These are phyloP conservation scores for Arctocebus calabarensis DNA, from an alignment of 2,797 vertebrate species.

Conservation along the genomic window DNA sequence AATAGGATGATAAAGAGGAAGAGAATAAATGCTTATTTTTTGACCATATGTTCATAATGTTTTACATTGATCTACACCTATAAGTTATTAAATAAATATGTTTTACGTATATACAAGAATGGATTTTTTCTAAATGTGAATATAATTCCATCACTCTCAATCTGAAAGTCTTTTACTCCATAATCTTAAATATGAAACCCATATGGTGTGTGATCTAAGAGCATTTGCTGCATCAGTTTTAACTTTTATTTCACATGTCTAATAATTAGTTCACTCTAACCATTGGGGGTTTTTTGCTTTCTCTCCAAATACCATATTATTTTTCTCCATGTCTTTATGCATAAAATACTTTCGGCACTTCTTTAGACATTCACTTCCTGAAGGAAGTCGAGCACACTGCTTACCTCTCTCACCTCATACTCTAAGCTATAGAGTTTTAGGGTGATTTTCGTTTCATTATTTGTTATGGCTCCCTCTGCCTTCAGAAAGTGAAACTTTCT, in stretches of 20 bases:
- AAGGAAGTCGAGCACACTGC: not conserved
- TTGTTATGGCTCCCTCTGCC: not conserved
- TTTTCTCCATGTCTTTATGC: not conserved
- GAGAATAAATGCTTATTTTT: not conserved
- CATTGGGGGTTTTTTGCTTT: not conserved
- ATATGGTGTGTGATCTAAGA: not conserved
- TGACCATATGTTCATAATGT: not conserved
- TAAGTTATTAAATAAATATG: not conserved
- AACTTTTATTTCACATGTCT: not conserved
- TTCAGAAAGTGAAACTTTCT: not conserved
- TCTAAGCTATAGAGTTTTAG: not conserved
- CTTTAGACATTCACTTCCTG: not conserved
- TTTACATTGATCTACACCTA: not conserved
- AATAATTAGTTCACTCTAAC: not conserved
- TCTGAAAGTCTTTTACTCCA: not conserved
- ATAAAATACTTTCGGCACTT: not conserved
- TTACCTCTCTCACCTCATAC: not conserved
- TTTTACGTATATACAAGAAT: not conserved
- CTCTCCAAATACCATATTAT: not conserved
- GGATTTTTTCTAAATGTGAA: not conserved
- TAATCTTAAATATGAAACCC: not conserved
- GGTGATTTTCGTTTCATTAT: not conserved
- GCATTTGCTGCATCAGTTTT: not conserved
- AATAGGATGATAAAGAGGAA: not conserved
- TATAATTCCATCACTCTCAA: not conserved